A percentile compares a stretch with the other conserved stretches of the same genome.
Conservation (phyloP, 2,888 invertebrate species). For the Drosophila ezoana region DNA sequence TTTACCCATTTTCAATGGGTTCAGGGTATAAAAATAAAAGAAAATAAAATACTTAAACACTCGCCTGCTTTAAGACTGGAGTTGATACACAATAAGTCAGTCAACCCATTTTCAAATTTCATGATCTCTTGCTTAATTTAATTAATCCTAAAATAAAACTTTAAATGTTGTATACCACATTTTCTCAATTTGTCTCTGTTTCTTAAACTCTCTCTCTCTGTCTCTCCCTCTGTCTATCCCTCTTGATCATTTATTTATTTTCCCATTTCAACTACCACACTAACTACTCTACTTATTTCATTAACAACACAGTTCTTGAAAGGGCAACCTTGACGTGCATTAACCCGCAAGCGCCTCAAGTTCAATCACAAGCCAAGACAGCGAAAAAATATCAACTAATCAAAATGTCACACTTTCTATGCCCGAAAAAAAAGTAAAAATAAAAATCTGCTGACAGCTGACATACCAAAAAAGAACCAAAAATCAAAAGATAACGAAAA, state of each 20-base stretch:
- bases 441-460: conserved; percentile 72
- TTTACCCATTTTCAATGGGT: too few species aligned
- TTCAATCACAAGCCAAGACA: conserved; percentile 67
- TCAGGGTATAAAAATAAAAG: too few species aligned
- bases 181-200: too few species aligned
- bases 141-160: too few species aligned
- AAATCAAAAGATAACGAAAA: conserved; percentile 39
- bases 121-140: too few species aligned
- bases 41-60: not conserved
- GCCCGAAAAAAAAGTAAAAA: conserved; percentile 43
- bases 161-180: too few species aligned
- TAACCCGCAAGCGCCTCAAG: conserved; percentile 69
- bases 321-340: conserved; percentile 71
- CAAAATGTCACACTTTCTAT: conserved; percentile 79
- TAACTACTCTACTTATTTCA: conserved; percentile 43
- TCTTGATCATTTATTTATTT: not conserved
- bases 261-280: not conserved
- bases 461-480: conserved; percentile 57
- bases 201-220: too few species aligned
- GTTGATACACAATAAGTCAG: not conserved
- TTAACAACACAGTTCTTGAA: conserved; percentile 38
- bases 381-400: conserved; percentile 65
- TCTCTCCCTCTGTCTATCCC: too few species aligned
- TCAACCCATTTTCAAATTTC: not conserved
- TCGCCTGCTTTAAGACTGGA: too few species aligned